A percentile compares a stretch with the other conserved stretches of the same genome.
phyloP scores from a whole-genome alignment of 2,888 invertebrate genomes.

The Acleris sparsana region DNA sequence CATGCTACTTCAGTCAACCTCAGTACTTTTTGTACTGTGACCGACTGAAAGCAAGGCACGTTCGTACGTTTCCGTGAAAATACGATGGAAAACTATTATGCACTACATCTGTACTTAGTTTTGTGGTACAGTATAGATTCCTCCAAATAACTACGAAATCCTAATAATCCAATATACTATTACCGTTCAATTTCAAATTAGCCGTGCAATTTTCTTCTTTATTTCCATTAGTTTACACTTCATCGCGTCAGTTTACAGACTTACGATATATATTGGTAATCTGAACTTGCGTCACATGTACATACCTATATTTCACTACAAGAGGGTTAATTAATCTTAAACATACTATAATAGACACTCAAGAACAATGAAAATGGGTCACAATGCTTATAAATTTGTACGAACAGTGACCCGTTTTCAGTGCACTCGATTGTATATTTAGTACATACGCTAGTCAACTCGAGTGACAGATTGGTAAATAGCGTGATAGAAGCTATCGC shows the following conservation, averaged over 20 bases:
- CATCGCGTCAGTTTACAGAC: background rate
- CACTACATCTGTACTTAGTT: no score
- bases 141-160: no score
- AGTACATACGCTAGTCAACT: constrained; percentile 10
- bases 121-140: no score
- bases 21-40: no score
- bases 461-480: constrained; percentile 37
- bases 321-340: constrained; percentile 7
- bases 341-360: background rate
- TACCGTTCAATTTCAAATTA: background rate
- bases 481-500: constrained; percentile 31
- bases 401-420: background rate
- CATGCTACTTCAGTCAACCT: no score
- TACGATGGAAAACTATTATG: no score
- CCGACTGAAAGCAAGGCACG: no score
- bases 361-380: no score
- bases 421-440: background rate
- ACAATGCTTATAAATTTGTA: no score
- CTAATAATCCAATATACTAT: no score
- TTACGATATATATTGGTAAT: background rate
- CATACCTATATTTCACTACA: no score
- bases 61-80: no score
- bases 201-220: background rate
- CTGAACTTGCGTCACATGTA: background rate
- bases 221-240: background rate